Evolutionary conservation across 2,888 invertebrate species (phyloP), one percentile per base, ranked within the genome.

Genomic region (Sisyra nigra): DNA sequence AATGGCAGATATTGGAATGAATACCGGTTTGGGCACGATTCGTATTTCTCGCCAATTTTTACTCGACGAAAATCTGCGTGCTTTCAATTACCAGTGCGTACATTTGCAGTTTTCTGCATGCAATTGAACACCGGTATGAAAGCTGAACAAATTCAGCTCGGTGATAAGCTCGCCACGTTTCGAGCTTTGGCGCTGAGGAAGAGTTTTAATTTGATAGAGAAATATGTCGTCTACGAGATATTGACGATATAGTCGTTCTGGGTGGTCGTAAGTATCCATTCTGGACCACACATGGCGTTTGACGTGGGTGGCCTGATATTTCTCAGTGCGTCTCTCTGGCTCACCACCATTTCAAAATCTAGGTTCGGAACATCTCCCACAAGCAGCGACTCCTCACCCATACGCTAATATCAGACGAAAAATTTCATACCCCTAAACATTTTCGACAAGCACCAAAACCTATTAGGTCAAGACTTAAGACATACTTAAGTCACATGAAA

Each of bases 191-290:
- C 8, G n/a, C 14, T 17, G 37, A 37, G 9, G 17, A 37, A 14
- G 14, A 30, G 13, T 40, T 42, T 42, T 42, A 42, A 42, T 42
- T 42, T 42, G 37, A 37, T 31, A 37, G 42, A 42, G 36, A 42
- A 42, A 42, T 31, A 42, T 42, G 42, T 37, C 36, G 36, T 42
- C 36, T 42, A 42, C 42, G 24, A 37, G 42, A 37, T 42, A 42
- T 42, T 42, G 42, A 42, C 42, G 42, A 37, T 42, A 42, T 37
- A 11, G 17, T 33, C 19, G 10, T 6, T 17, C 11, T 18, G 42
- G 17, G 30, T 30, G 42, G 36, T 37, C 17, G 13, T 24, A 24
- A 19, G 17, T 31, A 42, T 36, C 31, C 42, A 42, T 42, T 42
- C 14, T 36, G 30, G 42, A 42, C 42, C 42, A 42, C 42, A 35